Base-by-base conservation (phyloP, 2,113 vertebrate genomes). In the Caranx ignobilis region DNA sequence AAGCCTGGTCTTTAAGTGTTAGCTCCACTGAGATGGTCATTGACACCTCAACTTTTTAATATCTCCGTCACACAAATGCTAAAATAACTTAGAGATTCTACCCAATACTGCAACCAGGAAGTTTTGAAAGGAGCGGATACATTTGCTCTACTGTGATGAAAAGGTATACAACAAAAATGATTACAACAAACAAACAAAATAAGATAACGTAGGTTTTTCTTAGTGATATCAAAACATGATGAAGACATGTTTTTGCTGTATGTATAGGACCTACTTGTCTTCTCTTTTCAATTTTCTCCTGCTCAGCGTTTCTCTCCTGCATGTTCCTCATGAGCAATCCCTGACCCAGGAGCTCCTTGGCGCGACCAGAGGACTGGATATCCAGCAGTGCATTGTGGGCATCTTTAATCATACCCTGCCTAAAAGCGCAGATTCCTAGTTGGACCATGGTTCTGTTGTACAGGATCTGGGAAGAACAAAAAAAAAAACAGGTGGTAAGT, bases 391-490 rank as follows among this genome's bases (percentile, higher is more conserved):
- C 97, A 0, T 98, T 98, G 92, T 98, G 97, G 5, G 97, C 97
- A 0, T 98, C 97, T 83, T 97, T 97, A 78, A 97, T 97, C 95
- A 98, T 96, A 68, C 97, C 97, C 89, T 97, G 96, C 9, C 97
- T 95, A 77, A 98, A 98, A 1, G 97, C 97, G n/a, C 97, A 98
- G 88, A 98, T 97, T 60, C 97, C 97, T 63, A 98, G 93, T 78
- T 98, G 97, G 65, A 98, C 97, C 97, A 98, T 97, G 50, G 97
- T 98, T 77, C 97, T 95, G 90, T 98, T 98, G 87, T 98, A 98
- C 18, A 98, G 94, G 87, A 98, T 98, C 97, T 98, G 69, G 7
- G n/a, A 18, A 78, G 19, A 60, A 3, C 16, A n/a, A 45, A 57
- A 50, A 55, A 3, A 11, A 19, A 73, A 31, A 60, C 6, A 55